These are phyloP conservation scores for Rhinopomastus cyanomelas DNA, from an alignment of 2,113 vertebrate genomes.

Conservation along the genomic window DNA sequence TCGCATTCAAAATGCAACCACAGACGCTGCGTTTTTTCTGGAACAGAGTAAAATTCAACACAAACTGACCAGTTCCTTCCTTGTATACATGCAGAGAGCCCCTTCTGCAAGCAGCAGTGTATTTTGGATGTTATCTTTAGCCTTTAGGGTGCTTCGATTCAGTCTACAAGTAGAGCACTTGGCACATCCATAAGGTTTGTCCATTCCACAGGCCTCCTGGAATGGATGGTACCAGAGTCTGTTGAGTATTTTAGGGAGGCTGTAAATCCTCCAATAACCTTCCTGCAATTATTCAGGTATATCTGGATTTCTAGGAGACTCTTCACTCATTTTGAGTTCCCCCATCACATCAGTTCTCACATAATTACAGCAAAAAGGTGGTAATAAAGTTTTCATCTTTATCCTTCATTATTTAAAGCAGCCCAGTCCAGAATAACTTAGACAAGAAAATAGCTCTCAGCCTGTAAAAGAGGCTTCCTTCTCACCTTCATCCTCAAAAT, in stretches of 20 bases:
- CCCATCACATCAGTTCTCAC: not conserved
- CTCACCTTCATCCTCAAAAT: not conserved
- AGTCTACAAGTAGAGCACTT: not conserved
- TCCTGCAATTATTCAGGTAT: not conserved
- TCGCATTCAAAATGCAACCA: not conserved
- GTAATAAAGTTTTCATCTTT: not conserved
- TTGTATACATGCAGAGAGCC: not conserved
- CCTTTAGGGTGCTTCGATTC: not conserved
- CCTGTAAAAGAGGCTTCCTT: not conserved
- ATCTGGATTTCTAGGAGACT: not conserved
- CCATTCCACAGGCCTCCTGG: not conserved
- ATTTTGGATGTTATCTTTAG: not conserved
- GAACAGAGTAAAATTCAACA: not conserved
- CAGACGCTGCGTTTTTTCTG: not conserved
- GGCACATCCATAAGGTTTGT: fast-evolving
- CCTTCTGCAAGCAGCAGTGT: not conserved
- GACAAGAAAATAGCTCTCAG: not conserved
- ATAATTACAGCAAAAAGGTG: not conserved
- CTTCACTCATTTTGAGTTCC: not conserved
- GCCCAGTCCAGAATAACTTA: not conserved
- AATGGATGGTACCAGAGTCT: not conserved
- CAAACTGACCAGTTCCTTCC: not conserved
- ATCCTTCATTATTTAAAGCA: not conserved
- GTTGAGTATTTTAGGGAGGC: not conserved
- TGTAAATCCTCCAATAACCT: not conserved